Conservation (phyloP, 2,888 invertebrate genomes). For the Drosophila siamana region DNA sequence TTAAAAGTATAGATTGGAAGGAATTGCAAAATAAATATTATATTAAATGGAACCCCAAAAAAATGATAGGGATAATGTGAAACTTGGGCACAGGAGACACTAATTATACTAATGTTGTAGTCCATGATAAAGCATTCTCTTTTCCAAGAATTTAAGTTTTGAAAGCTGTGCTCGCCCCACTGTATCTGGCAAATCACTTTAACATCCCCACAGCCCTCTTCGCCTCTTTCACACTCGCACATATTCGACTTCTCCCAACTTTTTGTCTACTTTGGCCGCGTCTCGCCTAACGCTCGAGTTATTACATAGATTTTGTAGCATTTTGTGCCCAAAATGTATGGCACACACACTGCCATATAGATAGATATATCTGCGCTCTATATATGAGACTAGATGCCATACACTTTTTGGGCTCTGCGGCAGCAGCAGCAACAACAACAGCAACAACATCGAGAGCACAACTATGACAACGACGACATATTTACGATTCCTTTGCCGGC, state of each 20-base stretch:
- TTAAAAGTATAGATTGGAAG: too few species aligned
- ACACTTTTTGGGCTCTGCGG: slow-evolving; percentile 53
- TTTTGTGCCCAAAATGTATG: slow-evolving; percentile 75
- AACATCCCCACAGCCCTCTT: slow-evolving; percentile 3
- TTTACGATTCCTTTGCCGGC: slow-evolving; percentile 64
- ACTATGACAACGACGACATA: slow-evolving; percentile 66
- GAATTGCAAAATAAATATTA: too few species aligned
- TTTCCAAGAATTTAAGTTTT: too few species aligned
- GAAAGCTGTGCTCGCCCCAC: slow-evolving; percentile 21
- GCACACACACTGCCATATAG: slow-evolving; percentile 25
- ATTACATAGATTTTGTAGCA: slow-evolving; percentile 77
- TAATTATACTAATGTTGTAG: too few species aligned
- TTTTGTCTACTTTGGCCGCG: slow-evolving; percentile 51
- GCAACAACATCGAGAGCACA: slow-evolving; percentile 5
- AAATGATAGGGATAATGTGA: too few species aligned
- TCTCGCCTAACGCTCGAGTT: slow-evolving; percentile 49
- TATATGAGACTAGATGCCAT: slow-evolving; percentile 43
- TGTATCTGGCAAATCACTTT: slow-evolving; percentile 41
- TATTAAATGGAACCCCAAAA: too few species aligned
- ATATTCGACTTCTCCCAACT: slow-evolving; percentile 35
- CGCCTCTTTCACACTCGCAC: slow-evolving; percentile 5
- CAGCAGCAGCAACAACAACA: too few species aligned
- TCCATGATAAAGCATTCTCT: too few species aligned
- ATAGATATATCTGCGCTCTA: not conserved
- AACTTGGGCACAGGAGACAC: too few species aligned